Conservation (phyloP, 1,140 invertebrate species). For the Bactericera cockerelli region DNA sequence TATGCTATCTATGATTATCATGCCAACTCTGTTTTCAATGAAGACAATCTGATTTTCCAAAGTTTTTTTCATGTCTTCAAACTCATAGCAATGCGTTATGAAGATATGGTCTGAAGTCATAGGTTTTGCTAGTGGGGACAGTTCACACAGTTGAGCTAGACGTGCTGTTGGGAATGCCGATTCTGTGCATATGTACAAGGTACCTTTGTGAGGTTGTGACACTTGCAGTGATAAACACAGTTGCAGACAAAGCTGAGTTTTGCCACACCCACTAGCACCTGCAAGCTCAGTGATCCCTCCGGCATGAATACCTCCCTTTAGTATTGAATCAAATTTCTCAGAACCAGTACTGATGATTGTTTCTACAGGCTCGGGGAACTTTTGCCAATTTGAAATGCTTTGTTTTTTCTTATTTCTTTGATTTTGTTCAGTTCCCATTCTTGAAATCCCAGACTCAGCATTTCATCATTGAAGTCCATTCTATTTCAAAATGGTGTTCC, state of each 20-base stretch:
- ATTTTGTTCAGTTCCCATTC: constrained; percentile 3
- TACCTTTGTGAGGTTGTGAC: constrained; percentile 30
- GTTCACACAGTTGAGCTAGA: constrained; percentile 34
- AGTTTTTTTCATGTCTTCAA: background rate
- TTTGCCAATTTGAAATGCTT: background rate
- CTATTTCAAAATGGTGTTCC: too few relatives aligned
- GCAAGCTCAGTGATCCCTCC: constrained; percentile 66
- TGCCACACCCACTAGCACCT: constrained; percentile 66
- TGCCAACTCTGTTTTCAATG: constrained; percentile 30
- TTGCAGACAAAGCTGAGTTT: constrained; percentile 72
- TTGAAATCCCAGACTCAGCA: background rate
- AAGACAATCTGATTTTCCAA: background rate
- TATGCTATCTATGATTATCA: constrained; percentile 60
- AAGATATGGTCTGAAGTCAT: background rate
- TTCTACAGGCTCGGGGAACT: background rate
- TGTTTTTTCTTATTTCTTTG: background rate
- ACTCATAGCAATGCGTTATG: constrained; percentile 4
- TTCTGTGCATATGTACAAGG: constrained; percentile 62
- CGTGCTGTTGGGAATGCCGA: constrained; percentile 52
- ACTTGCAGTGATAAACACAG: constrained; percentile 40
- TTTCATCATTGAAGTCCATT: background rate
- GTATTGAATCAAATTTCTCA: constrained; percentile 37
- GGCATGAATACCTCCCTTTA: constrained; percentile 50
- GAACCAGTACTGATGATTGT: constrained; percentile 40
- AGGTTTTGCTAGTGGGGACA: constrained; percentile 22